phyloP scores from a whole-genome alignment of 2,113 vertebrate species.

The Martes martes region DNA sequence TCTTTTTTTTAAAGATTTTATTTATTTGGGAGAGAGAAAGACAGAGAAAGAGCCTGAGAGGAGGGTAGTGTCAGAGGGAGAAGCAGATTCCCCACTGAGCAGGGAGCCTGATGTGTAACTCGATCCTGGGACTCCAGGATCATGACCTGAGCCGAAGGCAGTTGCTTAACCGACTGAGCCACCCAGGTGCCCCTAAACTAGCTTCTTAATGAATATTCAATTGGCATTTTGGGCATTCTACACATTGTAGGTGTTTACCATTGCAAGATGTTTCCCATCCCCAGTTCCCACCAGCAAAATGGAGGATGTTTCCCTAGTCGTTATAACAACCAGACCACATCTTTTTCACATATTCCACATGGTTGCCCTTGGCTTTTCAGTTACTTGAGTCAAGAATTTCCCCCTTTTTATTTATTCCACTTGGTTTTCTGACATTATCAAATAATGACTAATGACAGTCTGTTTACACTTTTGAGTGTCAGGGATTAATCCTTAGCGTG shows the following conservation, averaged over 20 bases:
- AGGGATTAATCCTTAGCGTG: neutral
- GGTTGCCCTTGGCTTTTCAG: neutral
- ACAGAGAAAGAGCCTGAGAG: neutral
- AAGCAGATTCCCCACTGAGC: neutral
- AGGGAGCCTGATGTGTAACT: neutral
- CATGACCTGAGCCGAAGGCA: neutral
- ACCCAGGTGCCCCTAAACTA: neutral
- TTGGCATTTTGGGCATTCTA: neutral
- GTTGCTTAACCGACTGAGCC: neutral
- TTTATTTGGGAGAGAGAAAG: neutral
- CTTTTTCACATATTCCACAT: neutral
- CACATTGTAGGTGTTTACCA: neutral
- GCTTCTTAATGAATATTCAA: neutral
- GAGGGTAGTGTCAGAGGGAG: neutral
- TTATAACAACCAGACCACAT: neutral
- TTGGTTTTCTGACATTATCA: neutral
- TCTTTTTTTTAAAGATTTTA: neutral
- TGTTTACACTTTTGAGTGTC: neutral
- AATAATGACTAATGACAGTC: neutral
- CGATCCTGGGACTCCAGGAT: neutral
- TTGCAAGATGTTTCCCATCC: neutral
- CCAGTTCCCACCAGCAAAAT: neutral
- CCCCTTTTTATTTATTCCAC: neutral
- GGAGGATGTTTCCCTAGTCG: neutral
- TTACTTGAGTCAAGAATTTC: neutral